A percentile compares a stretch with the other conserved stretches of the same genome.
Evolutionary conservation across 1,140 invertebrate species (phyloP).

Genomic region (Lerema accius): DNA sequence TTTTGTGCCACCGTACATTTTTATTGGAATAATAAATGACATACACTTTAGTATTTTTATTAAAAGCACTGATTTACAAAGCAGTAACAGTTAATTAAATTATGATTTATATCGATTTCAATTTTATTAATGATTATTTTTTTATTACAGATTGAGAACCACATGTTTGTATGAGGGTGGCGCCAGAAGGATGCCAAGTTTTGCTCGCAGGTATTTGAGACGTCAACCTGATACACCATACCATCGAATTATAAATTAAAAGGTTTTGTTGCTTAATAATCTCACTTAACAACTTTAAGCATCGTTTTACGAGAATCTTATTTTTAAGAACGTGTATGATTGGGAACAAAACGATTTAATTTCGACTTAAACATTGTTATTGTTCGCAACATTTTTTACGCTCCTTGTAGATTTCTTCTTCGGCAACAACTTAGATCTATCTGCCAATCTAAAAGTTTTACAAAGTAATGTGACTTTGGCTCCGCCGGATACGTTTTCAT

Average conservation of each 20-base stretch:
- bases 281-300: conserved; percentile 21
- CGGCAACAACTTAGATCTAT: conserved; percentile 45
- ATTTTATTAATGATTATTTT: too few relatives aligned
- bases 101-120: too few relatives aligned
- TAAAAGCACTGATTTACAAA: too few relatives aligned
- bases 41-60: too few relatives aligned
- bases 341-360: not conserved
- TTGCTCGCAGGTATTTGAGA: conserved; percentile 61
- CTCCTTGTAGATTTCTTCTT: conserved; percentile 37
- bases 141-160: conserved; percentile 55
- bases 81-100: too few relatives aligned
- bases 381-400: conserved; percentile 20
- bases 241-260: conserved; percentile 35
- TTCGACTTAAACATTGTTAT: conserved; percentile 18
- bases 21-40: too few relatives aligned
- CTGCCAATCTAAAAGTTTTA: conserved; percentile 69
- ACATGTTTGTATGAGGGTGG: conserved; percentile 50
- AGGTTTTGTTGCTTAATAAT: conserved; percentile 26
- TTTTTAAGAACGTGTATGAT: conserved; percentile 4
- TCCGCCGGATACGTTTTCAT: conserved; percentile 61
- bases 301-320: conserved; percentile 17
- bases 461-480: conserved; percentile 75
- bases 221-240: conserved; percentile 36
- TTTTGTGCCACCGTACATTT: too few relatives aligned
- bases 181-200: conserved; percentile 60